phyloP scores from a whole-genome alignment of 2,888 invertebrate species.

The Heliconius hortense region DNA sequence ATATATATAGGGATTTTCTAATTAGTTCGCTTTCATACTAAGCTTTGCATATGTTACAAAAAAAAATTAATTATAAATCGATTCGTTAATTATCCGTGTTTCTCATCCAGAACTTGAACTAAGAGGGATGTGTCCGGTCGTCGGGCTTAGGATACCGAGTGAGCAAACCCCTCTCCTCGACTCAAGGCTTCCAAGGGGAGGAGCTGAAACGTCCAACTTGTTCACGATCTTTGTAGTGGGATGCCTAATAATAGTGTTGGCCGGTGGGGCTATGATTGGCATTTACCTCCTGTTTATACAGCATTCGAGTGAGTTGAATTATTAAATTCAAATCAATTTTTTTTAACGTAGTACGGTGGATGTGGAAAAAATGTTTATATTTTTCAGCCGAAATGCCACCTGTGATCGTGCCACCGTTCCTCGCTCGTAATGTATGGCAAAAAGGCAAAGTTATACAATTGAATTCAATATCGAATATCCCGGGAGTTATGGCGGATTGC shows the following conservation, averaged over 20 bases:
- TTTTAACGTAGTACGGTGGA: not conserved
- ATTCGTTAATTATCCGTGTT: not conserved
- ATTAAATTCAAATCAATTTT: not conserved
- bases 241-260: not conserved
- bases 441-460: not conserved
- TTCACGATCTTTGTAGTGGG: not conserved
- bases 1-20: not conserved
- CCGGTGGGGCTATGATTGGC: not conserved
- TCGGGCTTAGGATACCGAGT: not conserved
- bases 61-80: too few relatives aligned
- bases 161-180: slow-evolving; percentile 6
- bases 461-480: not conserved
- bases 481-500: not conserved
- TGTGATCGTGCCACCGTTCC: not conserved
- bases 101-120: not conserved
- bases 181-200: not conserved
- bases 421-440: slow-evolving; percentile 5
- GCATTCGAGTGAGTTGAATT: slow-evolving; percentile 1
- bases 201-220: not conserved
- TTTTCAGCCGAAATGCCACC: not conserved
- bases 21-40: not conserved
- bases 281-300: slow-evolving; percentile 1
- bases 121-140: slow-evolving; percentile 13
- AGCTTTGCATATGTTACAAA: not conserved
- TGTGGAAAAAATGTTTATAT: too few relatives aligned